Percentiles rank a stretch among this genome's conserved stretches.
Evolutionary conservation across 2,113 vertebrate species (phyloP).

Genomic region (Sciurus niger): DNA sequence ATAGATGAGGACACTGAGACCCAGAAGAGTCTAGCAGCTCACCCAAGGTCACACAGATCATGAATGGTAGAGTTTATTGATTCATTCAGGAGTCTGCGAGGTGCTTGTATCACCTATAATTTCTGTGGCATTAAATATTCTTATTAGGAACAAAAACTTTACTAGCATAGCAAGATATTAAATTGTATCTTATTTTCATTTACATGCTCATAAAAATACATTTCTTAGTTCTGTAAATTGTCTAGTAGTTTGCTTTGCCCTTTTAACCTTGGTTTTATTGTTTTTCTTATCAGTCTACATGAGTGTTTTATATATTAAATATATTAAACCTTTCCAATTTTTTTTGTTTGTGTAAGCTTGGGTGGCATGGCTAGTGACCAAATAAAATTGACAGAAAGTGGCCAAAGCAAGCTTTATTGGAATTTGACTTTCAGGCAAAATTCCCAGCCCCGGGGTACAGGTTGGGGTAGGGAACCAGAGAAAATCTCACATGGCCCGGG

Average conservation of each 20-base stretch:
- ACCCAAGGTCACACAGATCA: not conserved
- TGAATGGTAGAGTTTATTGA: not conserved
- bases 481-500: too few relatives aligned
- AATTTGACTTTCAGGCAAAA: too few relatives aligned
- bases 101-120: not conserved
- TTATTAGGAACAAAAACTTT: not conserved
- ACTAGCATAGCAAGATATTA: not conserved
- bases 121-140: not conserved
- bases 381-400: too few relatives aligned
- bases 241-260: not conserved
- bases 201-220: not conserved
- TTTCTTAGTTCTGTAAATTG: slow-evolving; percentile 32
- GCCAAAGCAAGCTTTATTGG: too few relatives aligned
- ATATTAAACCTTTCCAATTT: not conserved
- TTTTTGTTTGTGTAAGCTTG: not conserved
- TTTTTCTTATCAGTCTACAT: not conserved
- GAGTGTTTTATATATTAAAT: not conserved
- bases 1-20: not conserved
- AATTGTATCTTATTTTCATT: slow-evolving; percentile 14
- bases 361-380: too few relatives aligned
- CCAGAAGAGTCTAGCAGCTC: not conserved
- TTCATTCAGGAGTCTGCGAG: not conserved
- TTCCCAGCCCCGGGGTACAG: too few relatives aligned
- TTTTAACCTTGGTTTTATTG: not conserved
- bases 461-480: too few relatives aligned